Percentiles rank a stretch among this genome's conserved stretches.
phyloP scores from a whole-genome alignment of 2,113 vertebrate genomes.

The Notothenia coriiceps region DNA sequence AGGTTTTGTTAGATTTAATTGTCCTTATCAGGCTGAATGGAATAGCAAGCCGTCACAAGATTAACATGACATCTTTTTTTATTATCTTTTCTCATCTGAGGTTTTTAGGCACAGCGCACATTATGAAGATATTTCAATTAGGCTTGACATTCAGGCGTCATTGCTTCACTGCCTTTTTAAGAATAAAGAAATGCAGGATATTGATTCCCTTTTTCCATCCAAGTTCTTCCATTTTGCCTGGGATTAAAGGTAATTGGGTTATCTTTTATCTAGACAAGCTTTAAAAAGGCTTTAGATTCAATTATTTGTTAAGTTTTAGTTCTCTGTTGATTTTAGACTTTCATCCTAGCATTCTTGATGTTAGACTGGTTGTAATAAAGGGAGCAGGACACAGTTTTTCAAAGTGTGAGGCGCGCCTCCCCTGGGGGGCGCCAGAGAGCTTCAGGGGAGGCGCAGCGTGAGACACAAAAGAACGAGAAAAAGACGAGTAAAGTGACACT shows the following conservation, averaged over 20 bases:
- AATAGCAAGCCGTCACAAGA: not conserved
- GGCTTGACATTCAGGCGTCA: not conserved
- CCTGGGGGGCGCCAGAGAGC: too few relatives aligned
- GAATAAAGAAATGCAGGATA: constrained; percentile 21
- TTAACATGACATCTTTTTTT: not conserved
- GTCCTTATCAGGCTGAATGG: not conserved
- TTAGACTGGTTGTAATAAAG: too few relatives aligned
- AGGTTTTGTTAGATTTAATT: not conserved
- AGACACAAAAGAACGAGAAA: too few relatives aligned
- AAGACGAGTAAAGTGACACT: too few relatives aligned
- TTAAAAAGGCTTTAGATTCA: constrained; percentile 13
- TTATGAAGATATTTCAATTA: constrained; percentile 2
- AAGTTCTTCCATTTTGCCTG: constrained; percentile 20
- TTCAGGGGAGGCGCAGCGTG: too few relatives aligned
- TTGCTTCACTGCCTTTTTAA: constrained; percentile 16
- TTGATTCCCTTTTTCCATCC: constrained; percentile 26
- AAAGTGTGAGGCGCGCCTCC: too few relatives aligned
- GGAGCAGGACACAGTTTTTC: too few relatives aligned
- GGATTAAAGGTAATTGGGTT: constrained; percentile 5
- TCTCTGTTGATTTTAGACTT: not conserved
- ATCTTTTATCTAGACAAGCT: constrained; percentile 17
- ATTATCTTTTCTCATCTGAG: not conserved
- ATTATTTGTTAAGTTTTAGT: not conserved
- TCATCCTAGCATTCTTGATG: too few relatives aligned
- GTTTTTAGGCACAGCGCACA: not conserved